Conservation (phyloP, 2,113 vertebrate genomes). For the Apodemus sylvaticus region DNA sequence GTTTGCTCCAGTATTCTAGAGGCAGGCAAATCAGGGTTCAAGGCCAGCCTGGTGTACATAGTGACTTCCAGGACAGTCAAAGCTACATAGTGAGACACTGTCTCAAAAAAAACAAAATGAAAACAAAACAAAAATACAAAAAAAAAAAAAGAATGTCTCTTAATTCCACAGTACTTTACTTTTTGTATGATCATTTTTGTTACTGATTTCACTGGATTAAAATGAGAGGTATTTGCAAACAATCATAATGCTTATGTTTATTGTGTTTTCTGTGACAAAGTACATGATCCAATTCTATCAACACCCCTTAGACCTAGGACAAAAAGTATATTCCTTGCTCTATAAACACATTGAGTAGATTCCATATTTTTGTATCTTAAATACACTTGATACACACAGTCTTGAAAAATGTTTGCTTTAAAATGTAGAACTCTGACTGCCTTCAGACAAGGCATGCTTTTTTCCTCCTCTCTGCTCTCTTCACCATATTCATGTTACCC, state of each 20-base stretch:
- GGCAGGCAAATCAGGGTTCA: neutral
- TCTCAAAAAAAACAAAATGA: neutral
- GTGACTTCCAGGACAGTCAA: neutral
- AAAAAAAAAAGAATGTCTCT: neutral
- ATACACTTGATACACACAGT: neutral
- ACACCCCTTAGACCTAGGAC: neutral
- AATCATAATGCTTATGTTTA: constrained; percentile 2
- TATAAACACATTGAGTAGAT: neutral
- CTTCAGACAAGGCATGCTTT: neutral
- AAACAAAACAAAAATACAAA: neutral
- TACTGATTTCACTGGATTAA: neutral
- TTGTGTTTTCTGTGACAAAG: constrained; percentile 25
- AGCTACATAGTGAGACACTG: neutral
- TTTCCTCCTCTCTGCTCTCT: neutral
- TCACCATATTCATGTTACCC: neutral
- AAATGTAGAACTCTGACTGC: constrained; percentile 29
- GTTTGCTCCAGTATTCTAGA: neutral
- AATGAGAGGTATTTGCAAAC: neutral
- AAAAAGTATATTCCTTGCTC: neutral
- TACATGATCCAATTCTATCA: neutral
- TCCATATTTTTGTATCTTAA: neutral
- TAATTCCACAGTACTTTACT: neutral
- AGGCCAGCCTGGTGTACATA: neutral
- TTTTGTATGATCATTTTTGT: neutral
- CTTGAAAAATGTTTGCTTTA: constrained; percentile 17